Evolutionary conservation across 2,888 invertebrate genomes (phyloP).

Genomic region (Papilio demoleus): DNA sequence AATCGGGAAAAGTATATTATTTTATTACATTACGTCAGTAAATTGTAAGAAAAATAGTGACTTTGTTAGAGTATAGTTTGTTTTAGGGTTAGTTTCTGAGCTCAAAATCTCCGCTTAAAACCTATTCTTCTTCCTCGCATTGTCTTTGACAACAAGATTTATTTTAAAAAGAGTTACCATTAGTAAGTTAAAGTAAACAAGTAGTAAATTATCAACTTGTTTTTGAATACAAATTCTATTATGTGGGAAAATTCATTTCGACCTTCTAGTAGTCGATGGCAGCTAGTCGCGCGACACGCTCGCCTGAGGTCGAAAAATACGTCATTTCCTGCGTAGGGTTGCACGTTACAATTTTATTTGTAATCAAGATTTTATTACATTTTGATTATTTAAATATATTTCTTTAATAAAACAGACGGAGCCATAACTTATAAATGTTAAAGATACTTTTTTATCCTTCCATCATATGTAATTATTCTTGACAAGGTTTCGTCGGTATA

Average conservation of each 20-base stretch:
- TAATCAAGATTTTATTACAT: slow-evolving; percentile 3
- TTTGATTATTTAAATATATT: not conserved
- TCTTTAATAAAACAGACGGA: not conserved
- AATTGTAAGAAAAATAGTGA: not conserved
- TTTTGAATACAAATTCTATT: slow-evolving; percentile 6
- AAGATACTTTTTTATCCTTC: not conserved
- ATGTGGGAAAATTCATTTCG: slow-evolving; percentile 28
- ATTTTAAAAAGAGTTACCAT: too few relatives aligned
- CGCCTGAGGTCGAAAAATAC: slow-evolving; percentile 31
- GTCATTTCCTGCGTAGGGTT: slow-evolving; percentile 32
- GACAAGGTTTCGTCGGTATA: not conserved
- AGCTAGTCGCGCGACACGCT: slow-evolving; percentile 18
- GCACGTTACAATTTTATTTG: slow-evolving; percentile 9
- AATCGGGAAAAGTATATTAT: not conserved
- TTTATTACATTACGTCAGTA: not conserved
- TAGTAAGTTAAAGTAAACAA: not conserved
- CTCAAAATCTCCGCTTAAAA: too few relatives aligned
- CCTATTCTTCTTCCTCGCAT: too few relatives aligned
- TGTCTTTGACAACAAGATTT: too few relatives aligned
- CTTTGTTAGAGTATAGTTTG: not conserved
- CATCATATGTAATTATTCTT: not conserved
- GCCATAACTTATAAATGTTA: not conserved
- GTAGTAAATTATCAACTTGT: slow-evolving; percentile 7
- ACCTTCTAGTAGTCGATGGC: slow-evolving; percentile 24
- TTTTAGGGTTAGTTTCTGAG: too few relatives aligned